Conservation (phyloP, 2,797 vertebrate genomes). For the Lagocephalus sceleratus region DNA sequence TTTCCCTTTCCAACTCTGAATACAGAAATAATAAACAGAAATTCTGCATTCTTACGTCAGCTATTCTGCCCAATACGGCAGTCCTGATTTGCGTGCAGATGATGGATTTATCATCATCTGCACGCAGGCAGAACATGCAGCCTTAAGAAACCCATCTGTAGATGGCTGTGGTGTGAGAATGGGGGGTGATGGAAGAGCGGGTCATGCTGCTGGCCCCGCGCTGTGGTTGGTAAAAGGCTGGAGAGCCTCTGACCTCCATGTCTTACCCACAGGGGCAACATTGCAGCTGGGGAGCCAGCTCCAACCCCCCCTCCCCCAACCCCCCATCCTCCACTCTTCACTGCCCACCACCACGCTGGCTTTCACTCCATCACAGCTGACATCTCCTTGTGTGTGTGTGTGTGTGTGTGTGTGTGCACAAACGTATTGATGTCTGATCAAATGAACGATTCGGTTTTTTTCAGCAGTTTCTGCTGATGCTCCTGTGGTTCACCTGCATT, state of each 20-base stretch:
- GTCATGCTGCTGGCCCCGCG: neutral
- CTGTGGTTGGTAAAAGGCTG: constrained; percentile 37
- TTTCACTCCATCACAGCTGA: neutral
- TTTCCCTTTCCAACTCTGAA: too few relatives aligned
- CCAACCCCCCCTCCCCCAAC: too few relatives aligned
- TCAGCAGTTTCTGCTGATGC: neutral
- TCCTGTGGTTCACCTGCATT: neutral
- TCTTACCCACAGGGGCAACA: constrained; percentile 51
- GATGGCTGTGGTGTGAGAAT: constrained; percentile 11
- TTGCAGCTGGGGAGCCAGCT: constrained; percentile 44
- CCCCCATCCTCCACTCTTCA: constrained; percentile 15
- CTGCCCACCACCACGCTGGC: neutral
- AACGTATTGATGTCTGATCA: neutral
- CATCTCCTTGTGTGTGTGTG: neutral
- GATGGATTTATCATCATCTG: constrained; percentile 24
- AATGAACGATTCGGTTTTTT: too few relatives aligned
- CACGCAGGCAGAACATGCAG: constrained; percentile 10
- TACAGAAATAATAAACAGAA: too few relatives aligned
- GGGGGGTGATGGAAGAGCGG: constrained; percentile 16
- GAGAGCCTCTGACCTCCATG: constrained; percentile 56
- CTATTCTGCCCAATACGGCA: neutral
- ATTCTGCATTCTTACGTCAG: constrained; percentile 20
- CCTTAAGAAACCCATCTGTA: constrained; percentile 5
- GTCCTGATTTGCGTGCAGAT: too few relatives aligned
- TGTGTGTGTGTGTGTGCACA: neutral